Evolutionary conservation across 2,113 vertebrate species (phyloP).

Genomic region (Entelurus aequoreus): DNA sequence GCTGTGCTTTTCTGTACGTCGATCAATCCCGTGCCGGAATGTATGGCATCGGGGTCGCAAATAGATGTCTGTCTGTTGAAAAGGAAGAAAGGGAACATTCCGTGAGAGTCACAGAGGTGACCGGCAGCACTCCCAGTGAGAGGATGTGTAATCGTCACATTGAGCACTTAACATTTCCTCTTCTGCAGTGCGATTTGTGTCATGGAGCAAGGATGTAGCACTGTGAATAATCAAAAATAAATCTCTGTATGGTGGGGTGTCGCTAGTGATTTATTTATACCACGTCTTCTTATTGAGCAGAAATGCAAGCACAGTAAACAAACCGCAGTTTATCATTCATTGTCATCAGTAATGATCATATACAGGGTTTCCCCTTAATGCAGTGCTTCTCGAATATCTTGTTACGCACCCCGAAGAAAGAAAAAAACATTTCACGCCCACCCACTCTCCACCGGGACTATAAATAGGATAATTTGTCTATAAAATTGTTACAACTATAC

Average conservation of each 20-base stretch:
- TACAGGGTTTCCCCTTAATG: too few species aligned
- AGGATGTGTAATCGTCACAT: conserved; percentile 6
- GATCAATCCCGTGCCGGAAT: not conserved
- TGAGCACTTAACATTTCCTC: conserved; percentile 10
- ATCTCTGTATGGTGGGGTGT: not conserved
- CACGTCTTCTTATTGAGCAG: conserved; percentile 16
- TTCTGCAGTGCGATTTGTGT: conserved; percentile 13
- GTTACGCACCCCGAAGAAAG: too few species aligned
- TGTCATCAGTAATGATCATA: too few species aligned
- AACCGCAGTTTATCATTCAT: too few species aligned
- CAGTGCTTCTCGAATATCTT: too few species aligned
- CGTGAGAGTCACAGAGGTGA: not conserved
- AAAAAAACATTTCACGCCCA: too few species aligned
- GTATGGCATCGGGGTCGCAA: not conserved
- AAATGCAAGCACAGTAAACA: too few species aligned
- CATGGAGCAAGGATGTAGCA: conserved; percentile 16
- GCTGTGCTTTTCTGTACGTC: not conserved
- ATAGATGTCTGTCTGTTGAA: conserved; percentile 7
- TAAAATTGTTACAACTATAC: too few species aligned
- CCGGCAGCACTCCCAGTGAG: not conserved
- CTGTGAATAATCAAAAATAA: not conserved
- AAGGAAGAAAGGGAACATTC: conserved; percentile 5
- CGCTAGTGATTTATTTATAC: conserved; percentile 4
- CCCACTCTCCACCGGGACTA: too few species aligned
- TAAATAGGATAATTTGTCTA: too few species aligned